These are phyloP conservation scores for Jacana jacana DNA, from an alignment of 2,113 vertebrate genomes.

Conservation along the genomic window DNA sequence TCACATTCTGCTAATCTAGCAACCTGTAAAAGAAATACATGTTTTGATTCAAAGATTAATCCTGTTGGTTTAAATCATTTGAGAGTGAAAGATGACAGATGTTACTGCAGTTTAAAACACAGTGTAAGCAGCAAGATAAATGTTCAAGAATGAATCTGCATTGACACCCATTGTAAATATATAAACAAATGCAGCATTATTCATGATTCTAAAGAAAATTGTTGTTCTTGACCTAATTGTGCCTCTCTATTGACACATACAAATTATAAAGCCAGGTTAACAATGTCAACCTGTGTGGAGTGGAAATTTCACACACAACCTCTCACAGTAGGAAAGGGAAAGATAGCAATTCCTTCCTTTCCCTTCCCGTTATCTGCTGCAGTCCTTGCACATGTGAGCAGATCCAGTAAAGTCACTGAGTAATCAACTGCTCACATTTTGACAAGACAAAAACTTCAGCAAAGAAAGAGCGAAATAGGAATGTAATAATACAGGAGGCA, in stretches of 20 bases:
- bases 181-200: background rate
- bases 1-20: slow-evolving; percentile 87
- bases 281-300: background rate
- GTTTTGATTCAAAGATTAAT: background rate
- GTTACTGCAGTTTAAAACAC: background rate
- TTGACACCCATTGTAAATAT: background rate
- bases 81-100: background rate
- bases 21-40: slow-evolving; percentile 73
- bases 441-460: background rate
- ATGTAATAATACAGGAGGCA: background rate
- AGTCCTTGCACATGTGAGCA: background rate
- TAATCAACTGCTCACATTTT: background rate
- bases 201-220: background rate
- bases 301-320: background rate
- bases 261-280: background rate
- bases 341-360: background rate
- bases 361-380: background rate
- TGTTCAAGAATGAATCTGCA: background rate
- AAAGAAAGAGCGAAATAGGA: background rate
- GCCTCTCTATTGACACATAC: background rate
- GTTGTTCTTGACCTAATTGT: background rate
- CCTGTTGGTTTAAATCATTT: background rate
- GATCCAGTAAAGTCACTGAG: background rate
- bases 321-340: background rate
- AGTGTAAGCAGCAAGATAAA: background rate